These are phyloP conservation scores for Drosophila kanapiae DNA, from an alignment of 1,140 invertebrate species.

Conservation along the genomic window DNA sequence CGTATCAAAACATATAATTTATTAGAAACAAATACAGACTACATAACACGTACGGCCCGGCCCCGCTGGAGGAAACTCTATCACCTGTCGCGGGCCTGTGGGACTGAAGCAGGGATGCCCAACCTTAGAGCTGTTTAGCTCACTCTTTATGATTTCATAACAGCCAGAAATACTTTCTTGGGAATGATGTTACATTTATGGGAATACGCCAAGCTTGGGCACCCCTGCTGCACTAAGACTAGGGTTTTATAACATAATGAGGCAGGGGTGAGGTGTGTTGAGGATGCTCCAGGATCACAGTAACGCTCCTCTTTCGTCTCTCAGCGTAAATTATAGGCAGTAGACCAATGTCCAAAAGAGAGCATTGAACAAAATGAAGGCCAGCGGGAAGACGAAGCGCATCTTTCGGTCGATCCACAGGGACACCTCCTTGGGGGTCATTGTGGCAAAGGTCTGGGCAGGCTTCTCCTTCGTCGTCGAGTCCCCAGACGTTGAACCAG, in stretches of 20 bases:
- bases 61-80: conserved; percentile 2
- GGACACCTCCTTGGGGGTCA: conserved; percentile 94
- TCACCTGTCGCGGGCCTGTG: conserved; percentile 28
- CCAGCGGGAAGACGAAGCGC: conserved; percentile 91
- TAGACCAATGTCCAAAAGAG: conserved; percentile 93
- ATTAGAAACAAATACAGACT: conserved; percentile 53
- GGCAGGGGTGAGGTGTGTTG: conserved; percentile 13
- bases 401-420: conserved; percentile 93
- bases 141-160: background rate
- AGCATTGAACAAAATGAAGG: conserved; percentile 93
- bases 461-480: conserved; percentile 42
- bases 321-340: conserved; percentile 55
- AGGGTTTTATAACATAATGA: conserved; percentile 18
- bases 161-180: conserved; percentile 3
- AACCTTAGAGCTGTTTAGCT: background rate
- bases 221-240: conserved; percentile 24
- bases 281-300: conserved; percentile 57
- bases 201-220: background rate
- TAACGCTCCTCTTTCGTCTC: conserved; percentile 16
- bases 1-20: conserved; percentile 49
- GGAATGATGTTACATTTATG: background rate
- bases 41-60: conserved; percentile 23
- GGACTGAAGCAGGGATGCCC: conserved; percentile 20
- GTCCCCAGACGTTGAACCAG: conserved; percentile 44
- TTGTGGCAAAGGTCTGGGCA: conserved; percentile 87